Conservation (phyloP, 2,797 vertebrate genomes). For the Miichthys miiuy region DNA sequence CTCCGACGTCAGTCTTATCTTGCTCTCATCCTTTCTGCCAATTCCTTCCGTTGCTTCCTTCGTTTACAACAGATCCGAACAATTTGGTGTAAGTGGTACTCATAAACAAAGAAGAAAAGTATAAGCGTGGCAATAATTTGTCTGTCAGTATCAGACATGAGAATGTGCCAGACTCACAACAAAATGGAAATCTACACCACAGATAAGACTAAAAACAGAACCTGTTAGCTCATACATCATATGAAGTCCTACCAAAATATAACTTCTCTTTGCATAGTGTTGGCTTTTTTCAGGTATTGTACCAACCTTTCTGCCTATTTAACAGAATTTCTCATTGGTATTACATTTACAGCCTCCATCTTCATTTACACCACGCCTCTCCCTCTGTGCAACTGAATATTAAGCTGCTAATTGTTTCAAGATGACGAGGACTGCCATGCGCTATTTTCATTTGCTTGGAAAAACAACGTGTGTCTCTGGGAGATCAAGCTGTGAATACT, state of each 20-base stretch:
- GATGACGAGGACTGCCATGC: constrained; percentile 61
- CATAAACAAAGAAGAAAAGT: constrained; percentile 30
- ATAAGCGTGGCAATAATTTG: constrained; percentile 46
- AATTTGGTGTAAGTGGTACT: constrained; percentile 36
- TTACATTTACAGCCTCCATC: constrained; percentile 41
- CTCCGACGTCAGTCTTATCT: constrained; percentile 12
- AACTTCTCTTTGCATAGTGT: constrained; percentile 23
- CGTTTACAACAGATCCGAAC: constrained; percentile 28
- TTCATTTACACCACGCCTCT: constrained; percentile 44
- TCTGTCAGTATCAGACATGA: constrained; percentile 50
- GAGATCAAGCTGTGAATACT: constrained; percentile 83
- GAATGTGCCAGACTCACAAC: constrained; percentile 52
- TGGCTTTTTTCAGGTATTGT: constrained; percentile 40
- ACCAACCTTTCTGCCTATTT: constrained; percentile 38
- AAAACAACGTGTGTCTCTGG: constrained; percentile 70
- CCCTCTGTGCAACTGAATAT: constrained; percentile 71
- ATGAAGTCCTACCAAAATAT: constrained; percentile 31
- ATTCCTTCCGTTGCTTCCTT: constrained; percentile 40
- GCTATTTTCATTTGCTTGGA: constrained; percentile 74
- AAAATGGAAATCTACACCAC: constrained; percentile 54
- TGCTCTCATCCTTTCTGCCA: constrained; percentile 39
- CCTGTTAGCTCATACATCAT: constrained; percentile 31
- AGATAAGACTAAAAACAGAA: constrained; percentile 39
- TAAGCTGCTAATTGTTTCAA: constrained; percentile 75
- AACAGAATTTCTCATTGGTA: constrained; percentile 24